Base-by-base conservation (phyloP, 37 sponge, comb jelly and placozoan genomes). In the Eunapius fragilis region DNA sequence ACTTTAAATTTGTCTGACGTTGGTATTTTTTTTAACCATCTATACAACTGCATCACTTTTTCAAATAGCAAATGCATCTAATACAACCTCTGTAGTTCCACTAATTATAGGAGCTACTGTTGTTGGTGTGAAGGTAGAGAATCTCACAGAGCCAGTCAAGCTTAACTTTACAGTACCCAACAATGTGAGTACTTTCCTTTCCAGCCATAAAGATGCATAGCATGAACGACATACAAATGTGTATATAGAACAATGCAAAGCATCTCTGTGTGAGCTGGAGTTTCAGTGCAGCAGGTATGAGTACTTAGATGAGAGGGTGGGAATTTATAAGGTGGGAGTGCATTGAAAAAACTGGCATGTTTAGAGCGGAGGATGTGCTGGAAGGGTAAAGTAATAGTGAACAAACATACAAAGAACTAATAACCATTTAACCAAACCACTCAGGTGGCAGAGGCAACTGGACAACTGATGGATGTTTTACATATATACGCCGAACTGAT, bases 391-490 rank as follows among this genome's bases (percentile, higher is more conserved):
- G n/a, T n/a, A n/a, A n/a, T n/a, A n/a, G n/a, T n/a, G n/a, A n/a
- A n/a, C n/a, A n/a, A n/a, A n/a, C n/a, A n/a, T n/a, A n/a, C n/a
- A n/a, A n/a, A 41, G 6, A 9, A 9, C 6, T 41, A 41, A 41
- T 41, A 6, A 41, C 6, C 41, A 9, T 41, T 9, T 41, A 41
- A 9, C 14, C 22, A 41, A 47, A 2, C 31, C 69, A 36, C 33
- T 4, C 77, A 68, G 82, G 37, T 81, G 88, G 88, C 12, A 2
- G 2, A 31, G 82, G 82, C 31, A 69, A 83, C 67, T 88, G 89
- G 89, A 68, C 68, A 9, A 67, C 70, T 49, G 71, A 82, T 50
- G 89, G 89, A 19, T 88, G 89, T 45, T 12, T 27, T 25, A 71
- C 49, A 14, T 25, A 33, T 14, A 10, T 71, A 26, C 58, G 22